A percentile compares a stretch with the other conserved stretches of the same genome.
phyloP scores from a whole-genome alignment of 1,140 invertebrate species.

The Teleogryllus occipitalis region DNA sequence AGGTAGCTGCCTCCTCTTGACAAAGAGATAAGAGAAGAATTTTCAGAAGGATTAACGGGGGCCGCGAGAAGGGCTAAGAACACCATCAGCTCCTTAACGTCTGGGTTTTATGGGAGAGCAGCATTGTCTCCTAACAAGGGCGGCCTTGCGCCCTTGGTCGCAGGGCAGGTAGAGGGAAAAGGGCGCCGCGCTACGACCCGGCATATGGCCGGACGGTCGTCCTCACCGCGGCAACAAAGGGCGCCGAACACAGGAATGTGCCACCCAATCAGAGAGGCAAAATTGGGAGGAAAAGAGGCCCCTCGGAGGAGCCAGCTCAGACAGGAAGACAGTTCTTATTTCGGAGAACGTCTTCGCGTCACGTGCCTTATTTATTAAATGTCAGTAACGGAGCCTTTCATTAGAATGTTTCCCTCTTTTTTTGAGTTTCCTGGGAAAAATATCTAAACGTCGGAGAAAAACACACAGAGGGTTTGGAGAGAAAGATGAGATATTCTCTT shows the following conservation, averaged over 20 bases:
- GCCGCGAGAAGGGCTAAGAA: no score
- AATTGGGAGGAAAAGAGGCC: neutral
- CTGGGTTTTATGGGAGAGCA: no score
- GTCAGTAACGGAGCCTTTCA: neutral
- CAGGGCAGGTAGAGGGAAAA: no score
- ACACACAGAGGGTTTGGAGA: no score
- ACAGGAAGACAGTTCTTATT: neutral
- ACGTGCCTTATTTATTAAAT: neutral
- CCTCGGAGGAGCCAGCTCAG: neutral
- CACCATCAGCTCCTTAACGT: no score
- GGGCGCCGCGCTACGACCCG: neutral
- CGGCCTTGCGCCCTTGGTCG: no score
- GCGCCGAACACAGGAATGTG: neutral
- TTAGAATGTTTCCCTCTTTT: neutral
- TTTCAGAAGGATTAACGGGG: neutral
- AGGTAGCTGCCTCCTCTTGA: neutral
- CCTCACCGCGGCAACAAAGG: neutral
- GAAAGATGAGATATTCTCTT: no score
- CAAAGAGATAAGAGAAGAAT: neutral
- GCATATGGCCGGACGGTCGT: neutral
- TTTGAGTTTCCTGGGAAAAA: no score
- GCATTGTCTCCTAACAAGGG: no score
- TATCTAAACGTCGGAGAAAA: no score
- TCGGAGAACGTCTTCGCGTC: neutral
- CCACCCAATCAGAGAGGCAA: neutral